Evolutionary conservation across 2,113 vertebrate genomes (phyloP).

Genomic region (Corythornis cristatus): DNA sequence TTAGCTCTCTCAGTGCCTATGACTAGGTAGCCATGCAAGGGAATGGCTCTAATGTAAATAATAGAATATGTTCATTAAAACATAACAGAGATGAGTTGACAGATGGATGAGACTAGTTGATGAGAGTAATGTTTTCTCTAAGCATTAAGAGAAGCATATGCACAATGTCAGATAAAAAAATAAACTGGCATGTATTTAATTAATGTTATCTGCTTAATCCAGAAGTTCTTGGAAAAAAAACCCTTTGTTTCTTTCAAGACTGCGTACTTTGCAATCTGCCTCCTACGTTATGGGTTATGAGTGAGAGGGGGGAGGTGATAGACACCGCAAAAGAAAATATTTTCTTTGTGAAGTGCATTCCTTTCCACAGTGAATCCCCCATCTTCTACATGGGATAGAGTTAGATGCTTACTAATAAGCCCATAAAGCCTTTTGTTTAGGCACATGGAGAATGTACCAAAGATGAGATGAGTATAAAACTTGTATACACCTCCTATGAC

Average conservation of each 20-base stretch:
- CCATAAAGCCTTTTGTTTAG: neutral
- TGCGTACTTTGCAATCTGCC: neutral
- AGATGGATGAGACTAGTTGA: conserved; percentile 3
- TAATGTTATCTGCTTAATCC: conserved; percentile 31
- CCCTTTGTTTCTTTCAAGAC: neutral
- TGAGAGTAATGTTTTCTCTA: conserved; percentile 30
- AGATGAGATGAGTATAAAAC: neutral
- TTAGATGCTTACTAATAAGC: neutral
- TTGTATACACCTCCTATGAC: neutral
- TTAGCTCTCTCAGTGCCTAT: neutral
- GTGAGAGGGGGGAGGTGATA: neutral
- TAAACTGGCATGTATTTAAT: conserved; percentile 29
- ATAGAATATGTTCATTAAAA: neutral
- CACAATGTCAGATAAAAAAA: conserved; percentile 31
- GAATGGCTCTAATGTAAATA: neutral
- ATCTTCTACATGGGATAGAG: neutral
- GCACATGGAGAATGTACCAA: neutral
- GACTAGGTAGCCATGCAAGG: neutral
- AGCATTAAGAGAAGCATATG: conserved; percentile 15
- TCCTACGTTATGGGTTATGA: neutral
- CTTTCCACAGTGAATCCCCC: neutral
- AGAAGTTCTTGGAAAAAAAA: conserved; percentile 6
- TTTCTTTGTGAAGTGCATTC: neutral
- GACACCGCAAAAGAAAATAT: neutral
- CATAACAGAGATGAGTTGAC: neutral